phyloP scores from a whole-genome alignment of 2,888 invertebrate species.

The Ennomos erosarius region DNA sequence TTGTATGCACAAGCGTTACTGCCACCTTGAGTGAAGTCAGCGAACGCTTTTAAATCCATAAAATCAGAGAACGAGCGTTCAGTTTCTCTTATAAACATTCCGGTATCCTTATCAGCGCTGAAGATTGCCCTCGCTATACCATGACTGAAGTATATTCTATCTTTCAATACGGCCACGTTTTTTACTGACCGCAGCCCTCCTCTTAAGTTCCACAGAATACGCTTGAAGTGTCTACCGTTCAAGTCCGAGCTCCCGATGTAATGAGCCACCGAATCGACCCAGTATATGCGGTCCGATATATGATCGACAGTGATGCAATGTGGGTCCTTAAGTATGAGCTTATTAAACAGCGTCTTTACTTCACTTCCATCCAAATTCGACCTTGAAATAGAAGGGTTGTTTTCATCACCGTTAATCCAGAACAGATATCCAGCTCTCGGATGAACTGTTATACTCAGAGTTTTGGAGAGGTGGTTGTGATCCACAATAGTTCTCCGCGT shows the following conservation, averaged over 20 bases:
- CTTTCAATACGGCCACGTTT: conserved; percentile 91
- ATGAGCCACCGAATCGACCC: conserved; percentile 95
- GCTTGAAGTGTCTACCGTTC: conserved; percentile 88
- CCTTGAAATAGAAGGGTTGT: conserved; percentile 91
- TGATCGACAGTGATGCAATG: conserved; percentile 95
- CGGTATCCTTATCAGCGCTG: conserved; percentile 91
- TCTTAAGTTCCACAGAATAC: conserved; percentile 87
- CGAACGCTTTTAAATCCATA: conserved; percentile 93
- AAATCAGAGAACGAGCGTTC: conserved; percentile 88
- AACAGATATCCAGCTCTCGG: conserved; percentile 91
- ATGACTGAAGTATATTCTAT: conserved; percentile 94
- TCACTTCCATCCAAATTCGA: conserved; percentile 92
- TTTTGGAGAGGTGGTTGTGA: conserved; percentile 87
- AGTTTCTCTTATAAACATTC: conserved; percentile 85
- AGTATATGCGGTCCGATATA: conserved; percentile 92
- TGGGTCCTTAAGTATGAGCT: conserved; percentile 91
- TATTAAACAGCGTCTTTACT: conserved; percentile 87
- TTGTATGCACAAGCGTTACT: conserved; percentile 88
- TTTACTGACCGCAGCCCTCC: conserved; percentile 92
- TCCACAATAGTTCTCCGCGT: conserved; percentile 92
- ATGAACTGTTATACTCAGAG: conserved; percentile 93
- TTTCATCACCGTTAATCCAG: conserved; percentile 95
- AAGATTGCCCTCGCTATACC: conserved; percentile 91
- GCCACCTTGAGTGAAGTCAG: conserved; percentile 90
- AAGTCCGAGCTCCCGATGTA: conserved; percentile 92